Evolutionary conservation across 2,797 vertebrate species (phyloP).

Genomic region (Sitta carolinensis): DNA sequence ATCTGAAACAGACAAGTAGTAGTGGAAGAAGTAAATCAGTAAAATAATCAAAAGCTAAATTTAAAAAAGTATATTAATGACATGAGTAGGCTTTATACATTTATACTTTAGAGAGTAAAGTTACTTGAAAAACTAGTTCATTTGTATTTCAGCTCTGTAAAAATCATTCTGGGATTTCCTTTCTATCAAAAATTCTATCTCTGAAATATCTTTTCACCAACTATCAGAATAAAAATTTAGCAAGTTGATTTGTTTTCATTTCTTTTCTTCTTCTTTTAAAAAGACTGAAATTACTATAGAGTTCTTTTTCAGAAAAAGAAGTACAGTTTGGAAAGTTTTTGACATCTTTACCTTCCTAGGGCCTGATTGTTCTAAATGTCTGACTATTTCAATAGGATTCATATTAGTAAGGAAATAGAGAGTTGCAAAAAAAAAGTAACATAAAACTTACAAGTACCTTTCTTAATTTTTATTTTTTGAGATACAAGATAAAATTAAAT

Average conservation of each 20-base stretch:
- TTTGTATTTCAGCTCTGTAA: neutral
- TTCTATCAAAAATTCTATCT: neutral
- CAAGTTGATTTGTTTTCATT: neutral
- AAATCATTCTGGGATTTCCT: neutral
- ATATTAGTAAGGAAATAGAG: neutral
- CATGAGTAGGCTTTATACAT: neutral
- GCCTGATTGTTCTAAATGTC: neutral
- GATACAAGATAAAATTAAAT: neutral
- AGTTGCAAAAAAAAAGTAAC: neutral
- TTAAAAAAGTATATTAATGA: neutral
- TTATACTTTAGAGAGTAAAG: neutral
- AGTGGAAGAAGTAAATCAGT: neutral
- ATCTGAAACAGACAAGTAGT: neutral
- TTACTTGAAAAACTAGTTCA: neutral
- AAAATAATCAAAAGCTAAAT: neutral
- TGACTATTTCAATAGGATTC: neutral
- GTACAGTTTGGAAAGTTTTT: neutral
- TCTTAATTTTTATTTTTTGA: neutral
- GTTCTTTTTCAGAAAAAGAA: neutral
- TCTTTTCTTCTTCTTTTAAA: accelerated
- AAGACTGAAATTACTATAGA: neutral
- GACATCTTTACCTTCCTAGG: neutral
- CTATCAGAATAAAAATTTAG: neutral
- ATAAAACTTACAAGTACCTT: neutral
- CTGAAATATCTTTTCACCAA: neutral